phyloP scores from a whole-genome alignment of 2,113 vertebrate genomes.

The Orycteropus afer region DNA sequence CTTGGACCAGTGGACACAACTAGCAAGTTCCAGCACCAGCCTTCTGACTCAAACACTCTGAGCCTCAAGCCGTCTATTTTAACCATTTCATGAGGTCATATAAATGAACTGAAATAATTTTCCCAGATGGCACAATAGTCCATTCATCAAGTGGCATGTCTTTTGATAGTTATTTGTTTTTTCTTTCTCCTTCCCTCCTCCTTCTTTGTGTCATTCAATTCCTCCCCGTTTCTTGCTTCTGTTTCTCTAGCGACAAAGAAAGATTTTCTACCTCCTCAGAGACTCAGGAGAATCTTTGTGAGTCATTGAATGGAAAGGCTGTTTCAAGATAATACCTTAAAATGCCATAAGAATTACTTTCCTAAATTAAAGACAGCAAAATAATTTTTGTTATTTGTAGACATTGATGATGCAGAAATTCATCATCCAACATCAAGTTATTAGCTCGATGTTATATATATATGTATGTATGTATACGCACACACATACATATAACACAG shows the following conservation, averaged over 20 bases:
- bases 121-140: background rate
- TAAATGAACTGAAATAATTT: background rate
- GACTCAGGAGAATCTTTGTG: background rate
- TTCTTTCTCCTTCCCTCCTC: background rate
- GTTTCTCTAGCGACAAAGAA: background rate
- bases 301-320: background rate
- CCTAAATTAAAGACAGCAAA: slow-evolving; percentile 33
- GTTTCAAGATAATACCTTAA: slow-evolving; percentile 5
- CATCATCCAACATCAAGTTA: background rate
- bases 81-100: background rate
- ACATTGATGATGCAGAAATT: background rate
- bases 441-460: no score
- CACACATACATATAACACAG: no score
- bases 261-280: slow-evolving; percentile 25
- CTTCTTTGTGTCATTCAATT: background rate
- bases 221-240: background rate
- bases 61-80: background rate
- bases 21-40: background rate
- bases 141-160: background rate
- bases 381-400: background rate
- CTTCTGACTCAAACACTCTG: background rate
- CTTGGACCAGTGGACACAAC: background rate
- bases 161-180: background rate
- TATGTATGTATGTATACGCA: no score
- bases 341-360: background rate